These are phyloP conservation scores for Tetranychus cinnabarinus DNA, from an alignment of 1,140 invertebrate species.

Conservation along the genomic window DNA sequence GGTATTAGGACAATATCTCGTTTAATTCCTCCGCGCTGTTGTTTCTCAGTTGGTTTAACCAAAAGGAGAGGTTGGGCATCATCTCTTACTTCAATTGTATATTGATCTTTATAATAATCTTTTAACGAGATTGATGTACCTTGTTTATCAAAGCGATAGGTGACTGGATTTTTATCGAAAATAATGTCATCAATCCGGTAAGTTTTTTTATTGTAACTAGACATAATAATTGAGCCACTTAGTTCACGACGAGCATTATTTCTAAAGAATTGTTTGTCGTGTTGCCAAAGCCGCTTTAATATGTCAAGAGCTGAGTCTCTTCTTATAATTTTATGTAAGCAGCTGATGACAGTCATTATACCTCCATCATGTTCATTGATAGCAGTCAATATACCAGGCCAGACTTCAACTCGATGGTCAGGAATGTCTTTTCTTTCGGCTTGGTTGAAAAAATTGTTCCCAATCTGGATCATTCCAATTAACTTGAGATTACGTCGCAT, in stretches of 20 bases:
- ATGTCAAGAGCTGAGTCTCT: slow-evolving; percentile 11
- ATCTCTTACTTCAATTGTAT: slow-evolving; percentile 19
- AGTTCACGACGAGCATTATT: slow-evolving; percentile 2
- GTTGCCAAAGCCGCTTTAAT: neutral
- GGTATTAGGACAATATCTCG: slow-evolving; percentile 17
- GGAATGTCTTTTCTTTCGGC: no score
- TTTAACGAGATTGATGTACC: slow-evolving; percentile 12
- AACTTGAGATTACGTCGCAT: neutral
- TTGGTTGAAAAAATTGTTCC: no score
- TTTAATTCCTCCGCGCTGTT: neutral
- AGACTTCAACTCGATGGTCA: slow-evolving; percentile 7
- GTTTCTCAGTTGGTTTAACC: slow-evolving; percentile 10
- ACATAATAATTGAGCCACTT: slow-evolving; percentile 20
- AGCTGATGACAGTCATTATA: slow-evolving; percentile 44
- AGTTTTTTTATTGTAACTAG: slow-evolving; percentile 26
- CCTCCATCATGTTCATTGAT: slow-evolving; percentile 47
- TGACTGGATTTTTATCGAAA: slow-evolving; percentile 21
- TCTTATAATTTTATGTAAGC: slow-evolving; percentile 46
- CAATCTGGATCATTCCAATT: neutral
- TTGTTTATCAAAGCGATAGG: slow-evolving; percentile 16
- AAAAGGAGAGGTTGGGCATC: slow-evolving; percentile 19
- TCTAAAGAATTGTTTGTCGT: neutral
- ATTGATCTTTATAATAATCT: slow-evolving; percentile 23
- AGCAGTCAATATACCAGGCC: slow-evolving; percentile 33
- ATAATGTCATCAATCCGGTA: slow-evolving; percentile 26